These are phyloP conservation scores for Muschampia plurimacula DNA, from an alignment of 2,888 invertebrate genomes.

Conservation along the genomic window DNA sequence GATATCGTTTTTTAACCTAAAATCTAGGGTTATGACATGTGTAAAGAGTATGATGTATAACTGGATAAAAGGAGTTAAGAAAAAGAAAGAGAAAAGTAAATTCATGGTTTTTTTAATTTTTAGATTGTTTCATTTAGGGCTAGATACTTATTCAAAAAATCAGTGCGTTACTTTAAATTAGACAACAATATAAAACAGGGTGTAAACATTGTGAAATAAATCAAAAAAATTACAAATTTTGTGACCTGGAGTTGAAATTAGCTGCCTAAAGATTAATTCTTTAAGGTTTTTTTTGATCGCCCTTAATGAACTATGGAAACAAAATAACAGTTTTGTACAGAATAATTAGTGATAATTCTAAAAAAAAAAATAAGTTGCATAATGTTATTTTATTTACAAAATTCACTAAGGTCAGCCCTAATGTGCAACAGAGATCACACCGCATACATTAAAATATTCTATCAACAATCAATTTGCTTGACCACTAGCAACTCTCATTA, in stretches of 20 bases:
- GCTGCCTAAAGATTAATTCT: slow-evolving; percentile 41
- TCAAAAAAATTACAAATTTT: slow-evolving; percentile 57
- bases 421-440: slow-evolving; percentile 38
- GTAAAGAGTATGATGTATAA: too few species aligned
- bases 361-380: neutral
- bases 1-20: too few species aligned
- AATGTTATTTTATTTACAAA: slow-evolving; percentile 26
- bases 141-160: slow-evolving; percentile 69
- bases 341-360: neutral
- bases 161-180: slow-evolving; percentile 75
- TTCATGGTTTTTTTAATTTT: slow-evolving; percentile 65
- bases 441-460: slow-evolving; percentile 39
- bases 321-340: slow-evolving; percentile 24
- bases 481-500: slow-evolving; percentile 70
- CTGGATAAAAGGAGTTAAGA: neutral
- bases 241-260: slow-evolving; percentile 59
- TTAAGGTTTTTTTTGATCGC: slow-evolving; percentile 2
- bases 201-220: slow-evolving; percentile 60
- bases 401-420: slow-evolving; percentile 2
- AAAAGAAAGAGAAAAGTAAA: slow-evolving; percentile 44
- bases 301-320: slow-evolving; percentile 20
- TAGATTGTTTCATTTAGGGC: slow-evolving; percentile 66
- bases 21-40: too few species aligned
- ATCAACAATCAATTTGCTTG: slow-evolving; percentile 54
- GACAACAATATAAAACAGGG: slow-evolving; percentile 65